Percentiles rank a stretch among this genome's conserved stretches.
These are phyloP conservation scores for Myotis vivesi DNA, from an alignment of 2,797 vertebrate species.

Conservation along the genomic window DNA sequence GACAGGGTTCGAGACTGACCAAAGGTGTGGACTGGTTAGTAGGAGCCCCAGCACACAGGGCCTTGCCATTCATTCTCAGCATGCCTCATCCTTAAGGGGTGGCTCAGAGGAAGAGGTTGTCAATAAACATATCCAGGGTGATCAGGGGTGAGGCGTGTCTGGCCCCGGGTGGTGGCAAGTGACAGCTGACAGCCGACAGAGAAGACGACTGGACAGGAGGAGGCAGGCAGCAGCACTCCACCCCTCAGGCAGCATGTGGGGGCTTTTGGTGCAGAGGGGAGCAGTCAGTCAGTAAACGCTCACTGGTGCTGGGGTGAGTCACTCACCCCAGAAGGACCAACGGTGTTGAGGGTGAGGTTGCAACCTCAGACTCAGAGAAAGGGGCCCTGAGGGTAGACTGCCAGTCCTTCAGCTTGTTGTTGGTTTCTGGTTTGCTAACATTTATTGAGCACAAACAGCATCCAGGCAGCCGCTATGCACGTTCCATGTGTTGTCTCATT, in stretches of 20 bases:
- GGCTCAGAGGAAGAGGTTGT: not conserved
- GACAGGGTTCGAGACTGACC: not conserved
- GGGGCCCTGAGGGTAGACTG: not conserved
- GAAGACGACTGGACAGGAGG: not conserved
- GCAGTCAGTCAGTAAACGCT: not conserved
- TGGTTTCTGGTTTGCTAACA: not conserved
- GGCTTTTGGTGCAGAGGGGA: not conserved
- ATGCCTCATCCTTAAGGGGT: not conserved
- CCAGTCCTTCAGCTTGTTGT: not conserved
- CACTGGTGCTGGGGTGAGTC: not conserved
- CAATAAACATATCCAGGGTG: not conserved
- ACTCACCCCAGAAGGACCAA: constrained; percentile 41
- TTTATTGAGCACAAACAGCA: not conserved
- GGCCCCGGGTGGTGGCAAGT: not conserved
- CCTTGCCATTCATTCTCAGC: not conserved
- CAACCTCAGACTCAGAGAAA: constrained; percentile 20
- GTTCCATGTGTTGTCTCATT: not conserved
- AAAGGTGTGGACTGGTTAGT: not conserved
- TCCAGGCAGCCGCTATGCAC: not conserved
- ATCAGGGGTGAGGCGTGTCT: not conserved
- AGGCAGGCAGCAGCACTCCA: not conserved
- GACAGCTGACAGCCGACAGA: not conserved
- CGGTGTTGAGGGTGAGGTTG: not conserved
- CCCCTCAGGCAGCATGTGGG: not conserved
- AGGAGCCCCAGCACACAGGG: not conserved